A percentile compares a stretch with the other conserved stretches of the same genome.
These are phyloP conservation scores for Eugnorisma glareosa DNA, from an alignment of 2,888 invertebrate species.

Conservation along the genomic window DNA sequence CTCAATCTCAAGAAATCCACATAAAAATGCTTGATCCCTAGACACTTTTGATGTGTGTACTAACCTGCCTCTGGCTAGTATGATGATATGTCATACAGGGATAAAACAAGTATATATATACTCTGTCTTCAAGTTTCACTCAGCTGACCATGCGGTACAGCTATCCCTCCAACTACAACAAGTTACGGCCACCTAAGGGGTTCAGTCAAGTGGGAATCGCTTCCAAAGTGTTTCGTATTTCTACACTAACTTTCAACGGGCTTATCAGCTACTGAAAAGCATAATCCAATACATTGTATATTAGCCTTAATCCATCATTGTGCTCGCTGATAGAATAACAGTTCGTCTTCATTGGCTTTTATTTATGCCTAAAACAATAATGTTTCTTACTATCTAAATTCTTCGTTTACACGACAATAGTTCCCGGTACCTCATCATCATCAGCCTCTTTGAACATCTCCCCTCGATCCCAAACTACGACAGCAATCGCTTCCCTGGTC, in stretches of 20 bases:
- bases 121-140: too few species aligned
- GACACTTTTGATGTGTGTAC: too few species aligned
- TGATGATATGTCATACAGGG: neutral
- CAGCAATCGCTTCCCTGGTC: constrained; percentile 33
- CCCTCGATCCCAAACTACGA: constrained; percentile 21
- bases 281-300: neutral
- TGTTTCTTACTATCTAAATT: neutral
- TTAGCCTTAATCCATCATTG: neutral
- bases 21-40: too few species aligned
- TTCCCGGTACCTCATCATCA: neutral
- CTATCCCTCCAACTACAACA: neutral
- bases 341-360: neutral
- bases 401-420: neutral
- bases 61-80: too few species aligned
- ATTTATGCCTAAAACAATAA: neutral
- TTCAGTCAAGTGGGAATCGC: neutral
- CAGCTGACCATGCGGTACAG: too few species aligned
- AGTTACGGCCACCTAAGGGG: neutral
- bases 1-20: too few species aligned
- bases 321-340: neutral
- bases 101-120: too few species aligned
- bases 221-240: neutral
- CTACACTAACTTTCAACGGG: neutral
- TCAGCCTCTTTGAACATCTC: neutral
- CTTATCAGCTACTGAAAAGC: neutral